These are phyloP conservation scores for Austrofundulus limnaeus DNA, from an alignment of 2,113 vertebrate species.

Conservation along the genomic window DNA sequence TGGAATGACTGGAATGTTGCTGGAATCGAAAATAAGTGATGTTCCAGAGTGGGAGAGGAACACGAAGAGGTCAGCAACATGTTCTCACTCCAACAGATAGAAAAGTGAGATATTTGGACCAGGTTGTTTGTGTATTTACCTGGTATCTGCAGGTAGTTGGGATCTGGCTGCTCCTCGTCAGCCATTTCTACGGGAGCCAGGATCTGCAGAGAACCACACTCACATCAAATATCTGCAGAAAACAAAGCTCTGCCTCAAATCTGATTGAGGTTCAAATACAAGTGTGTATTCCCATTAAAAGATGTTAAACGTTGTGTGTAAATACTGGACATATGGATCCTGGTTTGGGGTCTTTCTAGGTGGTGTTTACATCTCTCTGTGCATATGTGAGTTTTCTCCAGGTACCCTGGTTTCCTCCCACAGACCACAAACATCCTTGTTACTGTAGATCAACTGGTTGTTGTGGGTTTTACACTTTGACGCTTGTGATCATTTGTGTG, in stretches of 20 bases:
- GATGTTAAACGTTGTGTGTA: no score
- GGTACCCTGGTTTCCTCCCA: no score
- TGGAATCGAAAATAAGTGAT: slow-evolving; percentile 41
- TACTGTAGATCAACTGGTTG: no score
- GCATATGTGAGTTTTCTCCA: no score
- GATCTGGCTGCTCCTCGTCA: slow-evolving; percentile 63
- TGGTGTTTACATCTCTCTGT: no score
- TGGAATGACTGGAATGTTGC: slow-evolving; percentile 65
- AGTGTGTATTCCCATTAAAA: no score
- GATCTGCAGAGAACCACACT: slow-evolving; percentile 33
- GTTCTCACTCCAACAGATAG: slow-evolving; percentile 31
- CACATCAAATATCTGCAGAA: not conserved
- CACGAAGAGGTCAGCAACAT: slow-evolving; percentile 32
- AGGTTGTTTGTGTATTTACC: slow-evolving; percentile 55
- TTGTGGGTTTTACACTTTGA: no score
- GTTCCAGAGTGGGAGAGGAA: slow-evolving; percentile 49
- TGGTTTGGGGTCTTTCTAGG: no score
- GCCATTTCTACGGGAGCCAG: slow-evolving; percentile 77
- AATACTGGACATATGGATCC: no score
- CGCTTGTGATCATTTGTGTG: no score
- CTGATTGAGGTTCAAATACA: no score
- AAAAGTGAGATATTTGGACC: slow-evolving; percentile 28
- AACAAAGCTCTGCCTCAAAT: not conserved
- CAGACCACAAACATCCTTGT: no score
- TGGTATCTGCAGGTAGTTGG: slow-evolving; percentile 67